Base-by-base conservation (phyloP, 2,888 invertebrate species). In the Crocallis elinguaria region DNA sequence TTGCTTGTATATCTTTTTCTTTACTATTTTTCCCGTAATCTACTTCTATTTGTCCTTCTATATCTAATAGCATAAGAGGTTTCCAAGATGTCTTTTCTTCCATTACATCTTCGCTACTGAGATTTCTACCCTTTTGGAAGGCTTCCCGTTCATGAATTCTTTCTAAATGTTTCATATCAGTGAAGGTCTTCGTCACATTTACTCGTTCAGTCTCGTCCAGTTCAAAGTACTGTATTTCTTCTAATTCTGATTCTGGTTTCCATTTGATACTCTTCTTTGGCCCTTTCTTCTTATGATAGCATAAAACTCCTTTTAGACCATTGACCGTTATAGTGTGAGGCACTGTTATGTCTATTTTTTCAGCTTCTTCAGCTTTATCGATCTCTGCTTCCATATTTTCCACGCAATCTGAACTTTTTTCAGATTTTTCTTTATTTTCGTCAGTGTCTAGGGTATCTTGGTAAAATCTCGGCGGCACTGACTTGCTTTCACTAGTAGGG, bases 131-230 rank as follows among this genome's bases (percentile, higher is more conserved):
- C 81, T 95, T 94, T 69, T 95, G 94, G 76, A 97, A 93, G n/a
- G 95, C 95, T 75, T 96, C 96, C 45, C 96, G 93, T 88, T 99
- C 99, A 69, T 95, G 93, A 55, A 94, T 93, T 72, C 96, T 95
- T 79, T 99, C 99, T 92, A 97, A 94, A 79, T 96, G 94, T 77
- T 97, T 97, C 96, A 98, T 96, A 73, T 98, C 98, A 25, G 95
- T 95, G 84, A 98, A 98, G 23, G 94, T 96, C 84, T 95, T 97
- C 2, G 95, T 98, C 0, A 99, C 98, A 86, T 99, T 99, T 1
- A 98, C 97, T 75, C 99, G 93, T 87, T 99, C 99, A 11, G 96
- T 98, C 86, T 98, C 98, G 84, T 99, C 98, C 65, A 98, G 88
- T 82, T 98, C 98, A 83, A 99, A 99, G 85, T 94, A 98, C 70